Conservation (phyloP, 1,140 invertebrate genomes). For the Eueides isabella region DNA sequence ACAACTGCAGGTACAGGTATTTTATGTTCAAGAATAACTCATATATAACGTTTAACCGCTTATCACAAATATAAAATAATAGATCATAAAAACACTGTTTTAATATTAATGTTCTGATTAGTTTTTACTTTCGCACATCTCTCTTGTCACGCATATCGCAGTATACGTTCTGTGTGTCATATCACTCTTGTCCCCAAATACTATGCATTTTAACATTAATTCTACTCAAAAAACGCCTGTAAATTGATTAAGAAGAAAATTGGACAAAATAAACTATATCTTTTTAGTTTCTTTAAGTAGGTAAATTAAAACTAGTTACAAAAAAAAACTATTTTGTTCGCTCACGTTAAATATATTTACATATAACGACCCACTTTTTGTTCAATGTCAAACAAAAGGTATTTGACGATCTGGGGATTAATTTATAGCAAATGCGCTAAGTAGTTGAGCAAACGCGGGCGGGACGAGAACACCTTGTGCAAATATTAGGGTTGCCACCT, state of each 20-base stretch:
- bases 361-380: slow-evolving; percentile 37
- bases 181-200: no score
- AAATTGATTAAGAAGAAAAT: not conserved
- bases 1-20: not conserved
- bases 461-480: slow-evolving; percentile 44
- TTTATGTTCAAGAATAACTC: not conserved
- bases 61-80: no score
- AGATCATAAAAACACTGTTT: not conserved
- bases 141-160: no score
- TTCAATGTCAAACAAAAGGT: slow-evolving; percentile 29
- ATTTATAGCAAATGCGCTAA: slow-evolving; percentile 57
- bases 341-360: slow-evolving; percentile 12
- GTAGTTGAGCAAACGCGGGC: slow-evolving; percentile 48
- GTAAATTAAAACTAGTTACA: not conserved
- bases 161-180: no score
- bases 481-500: no score
- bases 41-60: not conserved
- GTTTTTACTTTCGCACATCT: not conserved
- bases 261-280: not conserved
- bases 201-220: no score
- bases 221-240: no score
- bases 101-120: not conserved
- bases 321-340: not conserved
- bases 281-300: not conserved
- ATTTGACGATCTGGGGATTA: slow-evolving; percentile 49